phyloP scores from a whole-genome alignment of 2,797 vertebrate genomes.

The Acridotheres tristis region DNA sequence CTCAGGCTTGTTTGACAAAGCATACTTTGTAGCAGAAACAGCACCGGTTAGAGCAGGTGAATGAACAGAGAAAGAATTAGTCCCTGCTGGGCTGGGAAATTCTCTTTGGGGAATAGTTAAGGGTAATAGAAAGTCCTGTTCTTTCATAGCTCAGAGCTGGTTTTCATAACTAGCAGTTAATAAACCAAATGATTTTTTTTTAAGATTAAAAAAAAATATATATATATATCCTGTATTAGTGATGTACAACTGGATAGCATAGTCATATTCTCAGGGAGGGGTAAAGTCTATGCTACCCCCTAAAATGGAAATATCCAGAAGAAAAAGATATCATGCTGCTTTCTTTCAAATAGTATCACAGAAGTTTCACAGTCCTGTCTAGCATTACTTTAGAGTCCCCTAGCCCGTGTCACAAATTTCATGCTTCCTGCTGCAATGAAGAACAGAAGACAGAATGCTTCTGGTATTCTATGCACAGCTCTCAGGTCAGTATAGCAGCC shows the following conservation, averaged over 20 bases:
- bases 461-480: not conserved
- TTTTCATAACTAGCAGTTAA: not conserved
- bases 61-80: not conserved
- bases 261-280: not conserved
- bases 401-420: not conserved
- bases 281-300: not conserved
- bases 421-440: not conserved
- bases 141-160: not conserved
- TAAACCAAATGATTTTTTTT: not conserved
- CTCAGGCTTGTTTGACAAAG: constrained; percentile 84
- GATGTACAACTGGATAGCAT: not conserved
- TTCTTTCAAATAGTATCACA: not conserved
- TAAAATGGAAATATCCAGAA: not conserved
- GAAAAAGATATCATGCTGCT: not conserved
- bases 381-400: not conserved
- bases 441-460: not conserved
- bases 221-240: not conserved
- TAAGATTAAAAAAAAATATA: no score
- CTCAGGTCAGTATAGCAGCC: not conserved
- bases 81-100: not conserved
- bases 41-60: not conserved
- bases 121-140: not conserved
- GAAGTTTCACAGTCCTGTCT: not conserved
- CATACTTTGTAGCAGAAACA: constrained; percentile 70
- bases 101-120: not conserved